phyloP scores from a whole-genome alignment of 2,113 vertebrate genomes.

The Sapayoa aenigma region DNA sequence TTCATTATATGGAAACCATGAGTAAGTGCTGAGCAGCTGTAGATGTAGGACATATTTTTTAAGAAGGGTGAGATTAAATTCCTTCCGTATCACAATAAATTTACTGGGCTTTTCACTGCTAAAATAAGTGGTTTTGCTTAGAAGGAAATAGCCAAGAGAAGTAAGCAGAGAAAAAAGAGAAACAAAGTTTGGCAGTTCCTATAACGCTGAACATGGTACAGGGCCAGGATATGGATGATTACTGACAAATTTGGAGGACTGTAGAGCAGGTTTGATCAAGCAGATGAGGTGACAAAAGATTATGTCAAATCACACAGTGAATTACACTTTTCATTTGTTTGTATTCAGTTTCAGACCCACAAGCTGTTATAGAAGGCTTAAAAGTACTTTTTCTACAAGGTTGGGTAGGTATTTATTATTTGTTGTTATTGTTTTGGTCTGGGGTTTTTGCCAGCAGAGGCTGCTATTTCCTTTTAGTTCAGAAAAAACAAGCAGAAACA shows the following conservation, averaged over 20 bases:
- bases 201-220: not conserved
- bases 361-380: rapidly evolving
- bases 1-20: not conserved
- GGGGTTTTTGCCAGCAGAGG: not conserved
- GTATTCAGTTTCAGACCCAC: not conserved
- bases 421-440: not conserved
- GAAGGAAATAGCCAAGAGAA: not conserved
- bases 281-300: not conserved
- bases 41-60: not conserved
- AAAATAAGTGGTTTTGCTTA: not conserved
- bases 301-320: too few species aligned
- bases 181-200: not conserved
- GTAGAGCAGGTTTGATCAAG: not conserved
- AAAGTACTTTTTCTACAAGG: not conserved
- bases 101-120: not conserved
- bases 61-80: not conserved
- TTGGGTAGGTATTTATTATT: rapidly evolving
- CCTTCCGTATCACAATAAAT: not conserved
- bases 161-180: not conserved
- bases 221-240: too few species aligned
- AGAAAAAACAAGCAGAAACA: not conserved
- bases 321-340: not conserved
- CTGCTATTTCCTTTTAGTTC: not conserved
- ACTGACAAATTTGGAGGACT: not conserved
- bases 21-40: not conserved